Evolutionary conservation across 2,113 vertebrate genomes (phyloP).

Genomic region (Zonotrichia leucophrys): DNA sequence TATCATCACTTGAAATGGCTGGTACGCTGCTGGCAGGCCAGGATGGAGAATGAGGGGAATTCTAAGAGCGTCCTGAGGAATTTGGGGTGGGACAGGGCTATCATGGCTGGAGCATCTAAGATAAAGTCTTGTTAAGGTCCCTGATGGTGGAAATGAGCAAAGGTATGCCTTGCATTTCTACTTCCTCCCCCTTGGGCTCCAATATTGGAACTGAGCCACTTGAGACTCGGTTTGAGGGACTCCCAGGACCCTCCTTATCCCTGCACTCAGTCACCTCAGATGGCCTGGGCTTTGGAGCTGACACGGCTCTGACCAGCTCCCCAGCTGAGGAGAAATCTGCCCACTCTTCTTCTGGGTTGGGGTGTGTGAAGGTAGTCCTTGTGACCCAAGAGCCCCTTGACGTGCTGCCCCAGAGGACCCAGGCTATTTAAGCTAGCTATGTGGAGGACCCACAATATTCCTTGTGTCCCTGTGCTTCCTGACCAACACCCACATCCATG

Average conservation of each 20-base stretch:
- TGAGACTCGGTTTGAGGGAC: neutral
- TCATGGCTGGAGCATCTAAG: neutral
- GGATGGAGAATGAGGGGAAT: slow-evolving; percentile 38
- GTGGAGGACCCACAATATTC: neutral
- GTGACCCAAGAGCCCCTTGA: neutral
- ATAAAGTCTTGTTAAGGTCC: slow-evolving; percentile 8
- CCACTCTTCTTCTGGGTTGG: neutral
- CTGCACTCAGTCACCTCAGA: neutral
- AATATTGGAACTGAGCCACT: neutral
- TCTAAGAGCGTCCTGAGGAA: neutral
- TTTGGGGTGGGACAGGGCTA: neutral
- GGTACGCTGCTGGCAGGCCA: neutral
- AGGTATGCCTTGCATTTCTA: neutral
- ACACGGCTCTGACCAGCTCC: neutral
- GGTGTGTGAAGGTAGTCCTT: neutral
- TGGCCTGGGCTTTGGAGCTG: neutral
- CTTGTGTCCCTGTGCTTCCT: neutral
- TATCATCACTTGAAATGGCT: neutral
- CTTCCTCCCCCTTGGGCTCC: neutral
- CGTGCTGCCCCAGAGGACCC: neutral
- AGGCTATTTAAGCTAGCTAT: neutral
- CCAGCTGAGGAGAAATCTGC: neutral
- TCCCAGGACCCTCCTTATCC: neutral
- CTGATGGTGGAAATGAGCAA: neutral
- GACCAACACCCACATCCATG: neutral